Evolutionary conservation across 2,113 vertebrate genomes (phyloP).

Genomic region (human): DNA sequence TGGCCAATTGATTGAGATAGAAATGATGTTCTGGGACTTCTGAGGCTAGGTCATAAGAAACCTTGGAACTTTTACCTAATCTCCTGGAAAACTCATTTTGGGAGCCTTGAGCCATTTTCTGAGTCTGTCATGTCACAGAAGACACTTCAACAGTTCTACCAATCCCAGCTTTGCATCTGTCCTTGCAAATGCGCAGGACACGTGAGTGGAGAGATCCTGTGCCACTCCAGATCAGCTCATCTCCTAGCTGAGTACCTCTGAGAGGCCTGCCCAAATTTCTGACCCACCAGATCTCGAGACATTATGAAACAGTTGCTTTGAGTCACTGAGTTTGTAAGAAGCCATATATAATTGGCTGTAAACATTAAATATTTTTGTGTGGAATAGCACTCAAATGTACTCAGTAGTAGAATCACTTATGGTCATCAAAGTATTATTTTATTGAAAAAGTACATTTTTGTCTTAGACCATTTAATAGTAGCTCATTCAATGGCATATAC

Average conservation of each 20-base stretch:
- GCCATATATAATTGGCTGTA: neutral
- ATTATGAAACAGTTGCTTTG: neutral
- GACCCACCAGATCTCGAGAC: neutral
- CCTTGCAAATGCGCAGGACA: neutral
- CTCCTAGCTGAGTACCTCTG: neutral
- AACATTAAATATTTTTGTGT: neutral
- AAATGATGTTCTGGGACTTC: neutral
- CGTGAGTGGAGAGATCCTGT: neutral
- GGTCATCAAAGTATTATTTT: conserved; percentile 1
- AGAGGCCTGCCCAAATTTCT: neutral
- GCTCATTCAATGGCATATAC: neutral
- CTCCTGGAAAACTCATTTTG: neutral
- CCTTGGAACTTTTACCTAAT: neutral
- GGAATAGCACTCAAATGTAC: neutral
- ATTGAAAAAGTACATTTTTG: neutral
- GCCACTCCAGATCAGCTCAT: neutral
- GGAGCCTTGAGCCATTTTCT: neutral
- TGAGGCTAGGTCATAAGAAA: neutral
- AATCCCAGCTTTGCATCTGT: neutral
- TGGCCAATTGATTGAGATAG: neutral
- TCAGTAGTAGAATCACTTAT: neutral
- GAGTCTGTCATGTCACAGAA: neutral
- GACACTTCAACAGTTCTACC: neutral
- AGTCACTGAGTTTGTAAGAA: neutral
- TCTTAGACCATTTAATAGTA: neutral